A percentile compares a stretch with the other conserved stretches of the same genome.
These are phyloP conservation scores for Ricordea florida DNA, from an alignment of 92 coral and sea anemone species.

Conservation along the genomic window DNA sequence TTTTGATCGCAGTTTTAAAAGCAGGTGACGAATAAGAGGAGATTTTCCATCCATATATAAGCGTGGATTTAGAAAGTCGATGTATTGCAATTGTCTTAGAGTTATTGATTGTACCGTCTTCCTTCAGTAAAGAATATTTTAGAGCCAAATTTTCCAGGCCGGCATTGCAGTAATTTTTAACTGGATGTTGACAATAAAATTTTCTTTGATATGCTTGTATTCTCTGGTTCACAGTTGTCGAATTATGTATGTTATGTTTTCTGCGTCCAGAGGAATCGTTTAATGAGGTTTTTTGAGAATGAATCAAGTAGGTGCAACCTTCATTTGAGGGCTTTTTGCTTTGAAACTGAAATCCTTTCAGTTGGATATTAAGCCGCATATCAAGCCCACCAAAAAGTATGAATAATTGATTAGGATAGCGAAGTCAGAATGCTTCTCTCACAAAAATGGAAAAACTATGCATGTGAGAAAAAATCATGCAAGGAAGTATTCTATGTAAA, in stretches of 20 bases:
- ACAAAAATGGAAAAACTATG: too few relatives aligned
- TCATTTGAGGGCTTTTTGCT: background rate
- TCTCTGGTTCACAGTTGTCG: too few relatives aligned
- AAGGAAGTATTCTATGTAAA: too few relatives aligned
- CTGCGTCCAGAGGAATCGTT: background rate
- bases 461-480: too few relatives aligned
- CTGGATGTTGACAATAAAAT: background rate
- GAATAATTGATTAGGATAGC: too few relatives aligned
- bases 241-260: too few relatives aligned
- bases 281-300: background rate
- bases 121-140: background rate
- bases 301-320: background rate
- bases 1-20: constrained; percentile 5
- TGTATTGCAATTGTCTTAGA: background rate
- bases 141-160: background rate
- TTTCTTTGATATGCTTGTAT: too few relatives aligned
- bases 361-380: too few relatives aligned
- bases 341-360: background rate
- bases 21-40: constrained; percentile 23
- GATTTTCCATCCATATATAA: constrained; percentile 8
- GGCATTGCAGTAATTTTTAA: background rate
- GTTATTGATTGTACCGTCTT: background rate
- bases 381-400: too few relatives aligned
- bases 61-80: background rate
- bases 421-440: too few relatives aligned